Evolutionary conservation across 37 sponge, comb jelly and placozoan genomes (phyloP).

Genomic region (Ianthella basta): DNA sequence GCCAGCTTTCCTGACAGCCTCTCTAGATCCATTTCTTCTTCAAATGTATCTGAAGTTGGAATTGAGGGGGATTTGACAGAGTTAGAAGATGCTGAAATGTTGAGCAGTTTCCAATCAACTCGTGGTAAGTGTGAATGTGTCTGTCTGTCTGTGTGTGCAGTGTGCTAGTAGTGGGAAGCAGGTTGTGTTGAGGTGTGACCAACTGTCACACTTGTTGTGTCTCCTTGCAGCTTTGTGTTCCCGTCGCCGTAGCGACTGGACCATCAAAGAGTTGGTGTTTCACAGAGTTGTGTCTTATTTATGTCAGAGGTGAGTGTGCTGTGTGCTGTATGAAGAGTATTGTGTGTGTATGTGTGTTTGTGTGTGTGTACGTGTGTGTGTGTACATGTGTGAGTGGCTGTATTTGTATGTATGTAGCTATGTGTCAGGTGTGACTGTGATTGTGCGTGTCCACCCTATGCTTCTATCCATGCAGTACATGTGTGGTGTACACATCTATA

Average conservation of each 20-base stretch:
- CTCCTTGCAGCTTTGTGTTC: constrained; percentile 10
- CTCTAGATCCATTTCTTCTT: constrained; percentile 14
- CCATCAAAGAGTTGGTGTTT: not conserved
- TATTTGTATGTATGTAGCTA: too few relatives aligned
- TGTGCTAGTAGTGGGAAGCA: too few relatives aligned
- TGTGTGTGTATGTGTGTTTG: not conserved
- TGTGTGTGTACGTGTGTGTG: too few relatives aligned
- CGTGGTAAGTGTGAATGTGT: not conserved
- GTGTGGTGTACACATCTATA: too few relatives aligned
- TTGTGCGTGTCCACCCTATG: too few relatives aligned
- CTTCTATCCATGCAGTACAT: too few relatives aligned
- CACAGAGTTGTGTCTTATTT: constrained; percentile 3
- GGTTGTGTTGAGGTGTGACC: too few relatives aligned
- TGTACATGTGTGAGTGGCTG: too few relatives aligned
- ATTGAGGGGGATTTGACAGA: not conserved
- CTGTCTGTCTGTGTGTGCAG: too few relatives aligned
- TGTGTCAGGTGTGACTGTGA: too few relatives aligned
- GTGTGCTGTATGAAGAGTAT: not conserved
- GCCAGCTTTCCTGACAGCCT: constrained; percentile 1
- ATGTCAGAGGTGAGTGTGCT: constrained; percentile 11
- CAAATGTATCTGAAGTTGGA: not conserved
- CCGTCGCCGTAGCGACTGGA: constrained; percentile 18
- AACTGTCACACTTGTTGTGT: not conserved
- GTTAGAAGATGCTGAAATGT: not conserved
- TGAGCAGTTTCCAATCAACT: constrained; percentile 3